These are phyloP conservation scores for Plemyria rubiginata DNA, from an alignment of 2,888 invertebrate genomes.

Conservation along the genomic window DNA sequence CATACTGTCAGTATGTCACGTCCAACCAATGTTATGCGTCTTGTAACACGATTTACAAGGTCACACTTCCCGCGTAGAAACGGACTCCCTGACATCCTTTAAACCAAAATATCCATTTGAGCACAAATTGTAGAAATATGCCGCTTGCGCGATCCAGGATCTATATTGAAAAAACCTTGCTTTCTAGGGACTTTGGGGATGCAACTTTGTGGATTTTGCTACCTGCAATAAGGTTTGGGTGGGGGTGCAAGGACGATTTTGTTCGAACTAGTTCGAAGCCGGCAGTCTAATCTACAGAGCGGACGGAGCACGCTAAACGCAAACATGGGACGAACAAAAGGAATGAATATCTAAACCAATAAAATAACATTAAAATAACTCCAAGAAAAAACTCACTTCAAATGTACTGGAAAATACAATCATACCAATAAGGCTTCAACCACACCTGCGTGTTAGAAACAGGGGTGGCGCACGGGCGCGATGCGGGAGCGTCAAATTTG, in stretches of 20 bases:
- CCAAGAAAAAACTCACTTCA: no score
- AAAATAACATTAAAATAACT: no score
- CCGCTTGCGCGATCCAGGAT: conserved; percentile 63
- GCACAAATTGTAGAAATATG: conserved; percentile 50
- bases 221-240: conserved; percentile 13
- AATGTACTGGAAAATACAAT: no score
- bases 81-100: conserved; percentile 61
- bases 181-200: conserved; percentile 14
- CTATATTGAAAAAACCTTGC: conserved; percentile 57
- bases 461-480: no score
- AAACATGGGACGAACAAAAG: neutral
- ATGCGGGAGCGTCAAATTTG: no score
- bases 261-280: neutral
- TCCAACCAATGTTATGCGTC: conserved; percentile 61
- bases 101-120: conserved; percentile 45
- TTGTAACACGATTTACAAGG: conserved; percentile 34
- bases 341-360: no score
- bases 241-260: conserved; percentile 12
- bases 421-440: no score
- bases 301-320: neutral
- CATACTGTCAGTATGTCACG: conserved; percentile 68
- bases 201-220: conserved; percentile 12
- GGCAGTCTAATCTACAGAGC: neutral
- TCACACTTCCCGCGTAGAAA: conserved; percentile 74
- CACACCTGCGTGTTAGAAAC: no score